A percentile compares a stretch with the other conserved stretches of the same genome.
These are phyloP conservation scores for Pavo muticus DNA, from an alignment of 2,113 vertebrate genomes.

Conservation along the genomic window DNA sequence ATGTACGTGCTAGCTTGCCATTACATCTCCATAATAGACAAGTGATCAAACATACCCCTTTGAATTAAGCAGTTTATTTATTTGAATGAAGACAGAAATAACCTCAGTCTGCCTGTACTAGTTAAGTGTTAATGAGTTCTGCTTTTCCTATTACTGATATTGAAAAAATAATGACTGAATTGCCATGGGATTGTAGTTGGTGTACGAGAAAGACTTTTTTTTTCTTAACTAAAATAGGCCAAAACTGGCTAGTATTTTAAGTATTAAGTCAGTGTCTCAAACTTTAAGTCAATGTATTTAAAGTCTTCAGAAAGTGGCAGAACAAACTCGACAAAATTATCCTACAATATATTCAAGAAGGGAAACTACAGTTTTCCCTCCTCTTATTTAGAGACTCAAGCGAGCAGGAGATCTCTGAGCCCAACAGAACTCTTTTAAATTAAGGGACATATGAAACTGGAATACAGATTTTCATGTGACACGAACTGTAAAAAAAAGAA, in stretches of 20 bases:
- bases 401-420: background rate
- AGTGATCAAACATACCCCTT: background rate
- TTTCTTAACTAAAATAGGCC: background rate
- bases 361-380: background rate
- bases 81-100: conserved; percentile 18
- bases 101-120: background rate
- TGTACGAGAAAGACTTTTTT: background rate
- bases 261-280: background rate
- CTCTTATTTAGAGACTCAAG: background rate
- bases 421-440: background rate
- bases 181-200: background rate
- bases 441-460: background rate
- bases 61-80: background rate
- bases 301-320: background rate
- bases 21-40: background rate
- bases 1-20: background rate
- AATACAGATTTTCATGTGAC: background rate
- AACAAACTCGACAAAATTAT: background rate
- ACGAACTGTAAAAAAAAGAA: background rate
- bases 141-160: background rate
- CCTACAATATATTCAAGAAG: background rate
- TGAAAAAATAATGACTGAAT: background rate
- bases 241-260: background rate
- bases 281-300: background rate
- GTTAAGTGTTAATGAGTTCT: background rate